These are phyloP conservation scores for Dorcus hopei DNA, from an alignment of 2,888 invertebrate genomes.

Conservation along the genomic window DNA sequence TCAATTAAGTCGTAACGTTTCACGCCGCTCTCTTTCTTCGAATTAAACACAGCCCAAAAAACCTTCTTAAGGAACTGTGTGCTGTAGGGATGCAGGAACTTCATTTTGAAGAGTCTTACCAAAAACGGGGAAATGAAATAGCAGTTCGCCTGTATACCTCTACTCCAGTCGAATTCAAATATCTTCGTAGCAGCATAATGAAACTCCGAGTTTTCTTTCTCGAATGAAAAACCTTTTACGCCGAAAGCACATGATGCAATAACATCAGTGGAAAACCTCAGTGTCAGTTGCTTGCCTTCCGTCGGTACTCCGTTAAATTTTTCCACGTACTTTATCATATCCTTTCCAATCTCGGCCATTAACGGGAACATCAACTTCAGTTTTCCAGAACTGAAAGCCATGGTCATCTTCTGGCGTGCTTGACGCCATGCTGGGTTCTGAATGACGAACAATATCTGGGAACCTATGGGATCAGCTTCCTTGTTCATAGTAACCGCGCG, in stretches of 20 bases:
- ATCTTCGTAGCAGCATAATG: slow-evolving; percentile 42
- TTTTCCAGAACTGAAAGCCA: slow-evolving; percentile 56
- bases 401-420: slow-evolving; percentile 52
- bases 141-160: slow-evolving; percentile 35
- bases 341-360: slow-evolving; percentile 44
- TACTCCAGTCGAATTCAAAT: slow-evolving; percentile 36
- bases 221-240: slow-evolving; percentile 45
- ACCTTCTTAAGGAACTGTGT: slow-evolving; percentile 39
- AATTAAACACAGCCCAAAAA: slow-evolving; percentile 38
- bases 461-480: slow-evolving; percentile 46
- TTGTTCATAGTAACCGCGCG: slow-evolving; percentile 47
- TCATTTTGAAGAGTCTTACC: slow-evolving; percentile 40
- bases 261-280: slow-evolving; percentile 53
- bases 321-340: slow-evolving; percentile 7
- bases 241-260: slow-evolving; percentile 52
- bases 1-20: slow-evolving; percentile 51
- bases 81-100: slow-evolving; percentile 36
- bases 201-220: slow-evolving; percentile 42
- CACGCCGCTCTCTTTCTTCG: slow-evolving; percentile 33
- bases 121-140: slow-evolving; percentile 41
- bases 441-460: slow-evolving; percentile 47
- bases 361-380: slow-evolving; percentile 54
- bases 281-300: slow-evolving; percentile 38
- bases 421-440: slow-evolving; percentile 55
- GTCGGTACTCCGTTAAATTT: slow-evolving; percentile 16